Evolutionary conservation across 2,888 invertebrate species (phyloP).

Genomic region (Tinea semifulvella): DNA sequence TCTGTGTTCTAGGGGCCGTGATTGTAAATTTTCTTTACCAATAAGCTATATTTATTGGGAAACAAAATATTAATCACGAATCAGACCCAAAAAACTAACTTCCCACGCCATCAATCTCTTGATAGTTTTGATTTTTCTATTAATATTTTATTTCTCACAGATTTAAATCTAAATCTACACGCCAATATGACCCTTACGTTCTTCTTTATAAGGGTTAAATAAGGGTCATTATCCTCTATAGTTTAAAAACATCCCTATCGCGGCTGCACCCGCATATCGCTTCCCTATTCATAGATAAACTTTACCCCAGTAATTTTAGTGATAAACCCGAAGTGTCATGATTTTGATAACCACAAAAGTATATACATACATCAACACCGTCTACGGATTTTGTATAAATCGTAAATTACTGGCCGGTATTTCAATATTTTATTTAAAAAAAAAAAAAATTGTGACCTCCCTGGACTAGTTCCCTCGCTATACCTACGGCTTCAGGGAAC

Average conservation of each 20-base stretch:
- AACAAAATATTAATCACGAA: too few species aligned
- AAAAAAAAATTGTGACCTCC: too few species aligned
- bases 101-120: slow-evolving; percentile 55
- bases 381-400: too few species aligned
- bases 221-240: background rate
- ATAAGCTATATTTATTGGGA: too few species aligned
- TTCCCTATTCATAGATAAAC: slow-evolving; percentile 39
- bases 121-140: slow-evolving; percentile 47
- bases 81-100: slow-evolving; percentile 20
- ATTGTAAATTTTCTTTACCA: too few species aligned
- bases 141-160: slow-evolving; percentile 41
- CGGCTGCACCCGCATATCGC: slow-evolving; percentile 47
- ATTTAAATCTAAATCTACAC: slow-evolving; percentile 21
- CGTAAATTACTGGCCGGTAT: too few species aligned
- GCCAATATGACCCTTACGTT: slow-evolving; percentile 20
- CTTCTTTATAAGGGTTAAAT: slow-evolving; percentile 21
- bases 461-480: too few species aligned
- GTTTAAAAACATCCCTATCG: slow-evolving; percentile 16
- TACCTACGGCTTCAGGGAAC: too few species aligned
- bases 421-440: too few species aligned
- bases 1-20: too few species aligned
- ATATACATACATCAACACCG: too few species aligned
- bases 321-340: slow-evolving; percentile 7
- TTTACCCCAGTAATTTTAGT: slow-evolving; percentile 27
- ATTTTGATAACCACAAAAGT: too few species aligned